Percentiles rank a stretch among this genome's conserved stretches.
Evolutionary conservation across 2,113 vertebrate genomes (phyloP).

Genomic region (Eulacestoma nigropectus): DNA sequence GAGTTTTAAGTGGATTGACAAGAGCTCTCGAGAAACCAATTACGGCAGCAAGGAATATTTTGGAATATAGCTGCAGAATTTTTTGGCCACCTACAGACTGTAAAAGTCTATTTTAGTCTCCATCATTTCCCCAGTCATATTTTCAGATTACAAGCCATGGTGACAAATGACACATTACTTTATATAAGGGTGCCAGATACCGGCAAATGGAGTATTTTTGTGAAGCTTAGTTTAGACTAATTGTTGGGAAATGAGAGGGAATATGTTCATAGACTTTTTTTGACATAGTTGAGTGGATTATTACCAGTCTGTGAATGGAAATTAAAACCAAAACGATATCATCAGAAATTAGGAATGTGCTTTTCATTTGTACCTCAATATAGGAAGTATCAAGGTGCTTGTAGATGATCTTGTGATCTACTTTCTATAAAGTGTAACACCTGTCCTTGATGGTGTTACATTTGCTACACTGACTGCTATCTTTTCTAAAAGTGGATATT

Average conservation of each 20-base stretch:
- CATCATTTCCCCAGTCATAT: conserved; percentile 1
- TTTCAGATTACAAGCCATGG: conserved; percentile 7
- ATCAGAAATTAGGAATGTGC: not conserved
- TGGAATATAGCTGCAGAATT: not conserved
- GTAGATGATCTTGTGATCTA: not conserved
- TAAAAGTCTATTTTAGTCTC: conserved; percentile 36
- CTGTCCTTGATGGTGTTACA: not conserved
- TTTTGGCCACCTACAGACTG: conserved; percentile 13
- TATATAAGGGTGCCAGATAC: not conserved
- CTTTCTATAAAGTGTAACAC: not conserved
- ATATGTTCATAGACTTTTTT: not conserved
- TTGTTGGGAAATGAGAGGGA: not conserved
- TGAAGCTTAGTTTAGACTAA: not conserved
- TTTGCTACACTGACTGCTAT: not conserved
- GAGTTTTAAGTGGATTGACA: not conserved
- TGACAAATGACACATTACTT: conserved; percentile 32
- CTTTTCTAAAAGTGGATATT: not conserved
- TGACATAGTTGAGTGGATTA: not conserved
- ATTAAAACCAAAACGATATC: not conserved
- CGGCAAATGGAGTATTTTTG: not conserved
- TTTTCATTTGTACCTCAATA: not conserved
- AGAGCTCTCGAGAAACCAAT: not conserved
- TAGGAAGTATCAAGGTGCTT: not conserved
- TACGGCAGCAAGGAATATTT: not conserved
- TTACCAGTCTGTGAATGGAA: not conserved